phyloP scores from a whole-genome alignment of 1,140 invertebrate species.

The Brachionus sp. region DNA sequence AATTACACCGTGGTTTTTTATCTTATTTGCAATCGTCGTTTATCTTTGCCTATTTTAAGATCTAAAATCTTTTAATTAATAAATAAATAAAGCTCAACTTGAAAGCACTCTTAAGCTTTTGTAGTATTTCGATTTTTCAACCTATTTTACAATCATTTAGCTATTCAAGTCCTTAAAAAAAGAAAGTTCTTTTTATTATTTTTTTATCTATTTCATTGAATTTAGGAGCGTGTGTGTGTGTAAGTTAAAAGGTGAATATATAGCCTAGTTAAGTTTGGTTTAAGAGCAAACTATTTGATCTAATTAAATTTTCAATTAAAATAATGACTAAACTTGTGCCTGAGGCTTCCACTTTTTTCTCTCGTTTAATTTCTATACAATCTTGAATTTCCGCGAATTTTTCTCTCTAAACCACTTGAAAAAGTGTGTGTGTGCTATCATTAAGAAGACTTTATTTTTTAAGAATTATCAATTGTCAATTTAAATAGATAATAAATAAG shows the following conservation, averaged over 20 bases:
- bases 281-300: neutral
- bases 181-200: neutral
- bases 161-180: neutral
- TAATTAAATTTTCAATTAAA: constrained; percentile 2
- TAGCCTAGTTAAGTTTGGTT: neutral
- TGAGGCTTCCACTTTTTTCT: neutral
- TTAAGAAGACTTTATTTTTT: too few species aligned
- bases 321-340: neutral
- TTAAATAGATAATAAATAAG: too few species aligned
- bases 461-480: too few species aligned
- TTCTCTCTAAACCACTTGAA: too few species aligned
- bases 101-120: neutral
- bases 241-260: neutral
- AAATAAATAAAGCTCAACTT: constrained; percentile 31
- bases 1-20: neutral
- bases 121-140: neutral
- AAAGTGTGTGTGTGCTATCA: too few species aligned
- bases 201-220: neutral
- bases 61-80: constrained; percentile 38
- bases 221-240: neutral
- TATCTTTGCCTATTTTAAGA: constrained; percentile 25
- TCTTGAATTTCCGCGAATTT: too few species aligned
- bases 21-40: constrained; percentile 18
- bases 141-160: neutral
- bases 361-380: neutral